These are phyloP conservation scores for Acanthosepion lycidas DNA, from an alignment of 2,888 invertebrate species.

Conservation along the genomic window DNA sequence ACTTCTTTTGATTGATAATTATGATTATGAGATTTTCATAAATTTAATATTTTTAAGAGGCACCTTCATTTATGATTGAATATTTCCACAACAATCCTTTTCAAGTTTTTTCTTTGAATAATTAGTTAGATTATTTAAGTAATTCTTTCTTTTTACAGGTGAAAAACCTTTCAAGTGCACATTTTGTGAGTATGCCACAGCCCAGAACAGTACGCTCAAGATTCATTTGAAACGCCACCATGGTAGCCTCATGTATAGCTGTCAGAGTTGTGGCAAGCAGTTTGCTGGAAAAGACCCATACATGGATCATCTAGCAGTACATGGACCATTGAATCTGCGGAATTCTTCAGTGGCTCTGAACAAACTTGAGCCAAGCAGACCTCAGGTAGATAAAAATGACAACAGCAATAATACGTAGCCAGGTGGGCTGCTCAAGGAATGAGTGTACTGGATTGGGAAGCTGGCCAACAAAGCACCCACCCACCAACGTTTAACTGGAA, in stretches of 20 bases:
- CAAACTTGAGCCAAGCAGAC: neutral
- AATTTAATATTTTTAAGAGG: too few relatives aligned
- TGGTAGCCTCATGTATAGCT: conserved; percentile 58
- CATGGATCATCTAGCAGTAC: conserved; percentile 52
- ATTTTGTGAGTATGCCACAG: conserved; percentile 74
- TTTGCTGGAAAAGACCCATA: conserved; percentile 58
- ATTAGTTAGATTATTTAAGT: neutral
- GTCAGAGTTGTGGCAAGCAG: conserved; percentile 57
- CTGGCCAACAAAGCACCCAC: conserved; percentile 15
- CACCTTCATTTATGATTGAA: neutral
- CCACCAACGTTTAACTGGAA: neutral
- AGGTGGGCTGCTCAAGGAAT: neutral
- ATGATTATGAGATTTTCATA: too few relatives aligned
- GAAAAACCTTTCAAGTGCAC: conserved; percentile 74
- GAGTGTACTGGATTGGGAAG: conserved; percentile 33
- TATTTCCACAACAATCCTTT: neutral
- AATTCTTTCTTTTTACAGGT: conserved; percentile 60
- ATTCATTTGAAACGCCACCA: conserved; percentile 74
- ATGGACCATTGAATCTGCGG: neutral
- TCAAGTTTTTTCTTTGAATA: neutral
- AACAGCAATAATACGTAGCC: neutral
- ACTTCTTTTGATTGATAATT: too few relatives aligned
- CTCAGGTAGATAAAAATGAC: neutral
- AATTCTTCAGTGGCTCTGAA: neutral
- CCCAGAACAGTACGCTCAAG: conserved; percentile 74